Base-by-base conservation (phyloP, 2,888 invertebrate genomes). In the Lathronympha strigana region DNA sequence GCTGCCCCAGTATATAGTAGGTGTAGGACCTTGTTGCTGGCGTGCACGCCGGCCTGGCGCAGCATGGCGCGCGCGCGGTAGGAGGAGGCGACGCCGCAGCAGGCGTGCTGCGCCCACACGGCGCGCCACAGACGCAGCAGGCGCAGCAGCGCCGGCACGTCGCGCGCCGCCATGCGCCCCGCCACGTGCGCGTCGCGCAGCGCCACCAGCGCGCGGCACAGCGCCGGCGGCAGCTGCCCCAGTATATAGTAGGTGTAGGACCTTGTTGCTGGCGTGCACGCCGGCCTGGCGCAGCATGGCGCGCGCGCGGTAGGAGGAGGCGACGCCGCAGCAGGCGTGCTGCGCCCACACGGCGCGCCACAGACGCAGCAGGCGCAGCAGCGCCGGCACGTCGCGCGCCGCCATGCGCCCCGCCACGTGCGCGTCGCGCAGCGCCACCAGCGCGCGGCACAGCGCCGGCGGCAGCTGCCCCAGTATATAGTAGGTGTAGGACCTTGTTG, bases 111-210 rank as follows among this genome's bases (percentile, higher is more conserved):
- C 53, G 58, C 28, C 45, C 36, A 61, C 51, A 70, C 71, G 62
- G 93, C 93, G 78, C 94, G 94, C 92, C 1, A 93, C 90, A 49
- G 95, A 82, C 51, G 90, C 76, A 61, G 91, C 86, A 78, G 93
- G 93, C 77, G 93, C 93, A 69, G 95, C 93, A 86, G 94, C 95
- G 70, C 95, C 8, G 94, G 94, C 74, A 95, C 91, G 71, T 94
- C 94, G 68, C 91, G 83, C 72, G 94, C 82, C 73, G 88, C 91
- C 72, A 95, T 88, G 72, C 94, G 87, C 15, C 95, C 95, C 74
- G 94, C 93, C 72, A 94, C 94, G 76, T 93, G 93, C 71, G 92
- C 92, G 86, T 95, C 95, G 69, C 94, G 86, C 78, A 95, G 87
- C 72, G 95, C 86, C 69, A 95, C 94, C 43, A 19, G 62, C 95